A percentile compares a stretch with the other conserved stretches of the same genome.
These are phyloP conservation scores for Eretmocerus hayati DNA, from an alignment of 2,888 invertebrate genomes.

Conservation along the genomic window DNA sequence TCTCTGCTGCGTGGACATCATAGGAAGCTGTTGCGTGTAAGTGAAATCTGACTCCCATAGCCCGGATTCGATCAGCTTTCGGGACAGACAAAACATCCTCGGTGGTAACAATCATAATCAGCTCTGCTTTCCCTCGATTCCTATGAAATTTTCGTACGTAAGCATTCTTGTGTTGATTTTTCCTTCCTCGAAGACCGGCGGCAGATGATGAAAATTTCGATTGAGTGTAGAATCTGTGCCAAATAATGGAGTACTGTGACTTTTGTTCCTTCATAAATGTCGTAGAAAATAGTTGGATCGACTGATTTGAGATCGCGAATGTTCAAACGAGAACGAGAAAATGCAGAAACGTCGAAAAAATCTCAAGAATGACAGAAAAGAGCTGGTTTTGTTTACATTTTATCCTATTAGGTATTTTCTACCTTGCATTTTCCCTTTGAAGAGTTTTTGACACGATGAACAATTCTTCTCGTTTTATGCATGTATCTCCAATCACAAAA, in stretches of 20 bases:
- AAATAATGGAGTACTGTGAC: constrained; percentile 43
- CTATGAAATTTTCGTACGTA: neutral
- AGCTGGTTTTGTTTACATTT: no score
- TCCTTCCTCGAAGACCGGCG: constrained; percentile 21
- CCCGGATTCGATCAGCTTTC: no score
- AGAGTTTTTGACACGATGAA: no score
- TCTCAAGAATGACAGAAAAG: constrained; percentile 7
- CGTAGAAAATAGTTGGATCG: constrained; percentile 26
- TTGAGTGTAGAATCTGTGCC: constrained; percentile 42
- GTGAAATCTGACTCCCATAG: no score
- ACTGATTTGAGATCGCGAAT: constrained; percentile 17
- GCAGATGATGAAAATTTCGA: constrained; percentile 13
- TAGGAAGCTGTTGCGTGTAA: no score
- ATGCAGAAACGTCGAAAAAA: constrained; percentile 1
- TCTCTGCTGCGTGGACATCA: no score
- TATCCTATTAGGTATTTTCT: no score
- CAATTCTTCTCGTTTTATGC: no score
- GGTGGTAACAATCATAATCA: no score
- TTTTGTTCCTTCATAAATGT: constrained; percentile 42
- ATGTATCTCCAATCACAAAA: no score
- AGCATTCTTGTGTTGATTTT: constrained; percentile 17
- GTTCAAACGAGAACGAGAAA: constrained; percentile 1
- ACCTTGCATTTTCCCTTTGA: no score
- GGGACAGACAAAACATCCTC: no score
- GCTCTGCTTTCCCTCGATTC: neutral